Conservation (phyloP, 2,113 vertebrate species). For the Gopherus evgoodei region DNA sequence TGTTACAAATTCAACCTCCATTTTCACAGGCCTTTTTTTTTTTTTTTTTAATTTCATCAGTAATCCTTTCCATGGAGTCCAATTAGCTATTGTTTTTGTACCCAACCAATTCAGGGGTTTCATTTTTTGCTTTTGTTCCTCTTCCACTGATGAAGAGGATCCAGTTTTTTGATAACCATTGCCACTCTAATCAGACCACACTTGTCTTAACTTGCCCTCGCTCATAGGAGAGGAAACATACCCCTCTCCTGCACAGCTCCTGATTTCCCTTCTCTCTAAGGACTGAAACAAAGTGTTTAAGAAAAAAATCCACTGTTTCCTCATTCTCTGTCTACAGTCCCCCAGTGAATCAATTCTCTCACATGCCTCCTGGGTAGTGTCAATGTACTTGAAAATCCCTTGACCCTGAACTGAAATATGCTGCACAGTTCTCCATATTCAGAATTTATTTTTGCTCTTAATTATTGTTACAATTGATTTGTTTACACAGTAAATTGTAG, state of each 20-base stretch:
- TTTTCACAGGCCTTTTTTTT: neutral
- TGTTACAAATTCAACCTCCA: neutral
- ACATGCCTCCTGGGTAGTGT: neutral
- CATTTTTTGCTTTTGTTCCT: neutral
- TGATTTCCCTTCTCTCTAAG: neutral
- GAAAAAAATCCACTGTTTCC: neutral
- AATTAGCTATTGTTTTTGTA: neutral
- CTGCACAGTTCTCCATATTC: fast-evolving
- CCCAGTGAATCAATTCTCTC: neutral
- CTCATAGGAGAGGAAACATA: neutral
- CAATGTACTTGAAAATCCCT: constrained; percentile 48
- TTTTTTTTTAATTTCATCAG: neutral
- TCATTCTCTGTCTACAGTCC: neutral
- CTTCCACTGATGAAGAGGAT: neutral
- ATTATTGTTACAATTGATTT: constrained; percentile 3
- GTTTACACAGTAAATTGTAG: constrained; percentile 26
- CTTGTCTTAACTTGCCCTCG: neutral
- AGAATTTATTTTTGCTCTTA: constrained; percentile 18
- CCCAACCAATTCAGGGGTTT: neutral
- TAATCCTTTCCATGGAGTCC: neutral
- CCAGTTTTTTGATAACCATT: neutral
- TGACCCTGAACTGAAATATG: constrained; percentile 45
- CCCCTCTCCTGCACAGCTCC: neutral
- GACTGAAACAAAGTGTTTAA: neutral
- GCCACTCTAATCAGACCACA: neutral